Conservation (phyloP, 1,140 invertebrate species). For the Penaeus indicus region DNA sequence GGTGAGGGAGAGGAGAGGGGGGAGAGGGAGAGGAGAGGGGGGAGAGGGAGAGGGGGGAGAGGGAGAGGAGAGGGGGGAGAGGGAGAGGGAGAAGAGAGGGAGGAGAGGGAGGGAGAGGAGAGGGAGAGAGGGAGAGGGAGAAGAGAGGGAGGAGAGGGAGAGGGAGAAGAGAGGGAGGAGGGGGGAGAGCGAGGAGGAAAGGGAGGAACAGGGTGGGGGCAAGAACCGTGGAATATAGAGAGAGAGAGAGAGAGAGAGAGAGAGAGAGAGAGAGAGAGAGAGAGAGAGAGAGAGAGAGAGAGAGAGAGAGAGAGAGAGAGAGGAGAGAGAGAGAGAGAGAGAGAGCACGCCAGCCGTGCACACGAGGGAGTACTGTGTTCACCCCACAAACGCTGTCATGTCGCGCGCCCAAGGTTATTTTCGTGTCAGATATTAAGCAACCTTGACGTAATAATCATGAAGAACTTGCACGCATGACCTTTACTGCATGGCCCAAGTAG, state of each 20-base stretch:
- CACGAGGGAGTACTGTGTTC: background rate
- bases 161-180: too few species aligned
- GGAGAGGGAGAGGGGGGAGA: background rate
- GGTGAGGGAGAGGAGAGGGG: background rate
- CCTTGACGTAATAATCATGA: background rate
- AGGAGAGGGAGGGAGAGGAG: too few species aligned
- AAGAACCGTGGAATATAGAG: background rate
- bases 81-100: background rate
- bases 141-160: background rate
- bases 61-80: background rate
- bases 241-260: slow-evolving; percentile 35
- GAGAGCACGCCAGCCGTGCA: background rate
- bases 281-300: slow-evolving; percentile 44
- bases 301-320: slow-evolving; percentile 58
- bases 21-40: background rate
- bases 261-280: slow-evolving; percentile 29
- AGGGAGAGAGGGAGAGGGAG: too few species aligned
- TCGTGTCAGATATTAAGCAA: slow-evolving; percentile 9
- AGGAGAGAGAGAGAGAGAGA: slow-evolving; percentile 8
- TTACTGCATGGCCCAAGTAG: background rate
- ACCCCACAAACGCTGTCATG: too few species aligned
- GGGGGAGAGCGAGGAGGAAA: background rate
- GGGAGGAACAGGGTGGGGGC: background rate
- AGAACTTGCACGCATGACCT: background rate
- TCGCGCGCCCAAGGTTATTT: background rate